Base-by-base conservation (phyloP, 1,140 invertebrate species). In the Oscheius sp. region DNA sequence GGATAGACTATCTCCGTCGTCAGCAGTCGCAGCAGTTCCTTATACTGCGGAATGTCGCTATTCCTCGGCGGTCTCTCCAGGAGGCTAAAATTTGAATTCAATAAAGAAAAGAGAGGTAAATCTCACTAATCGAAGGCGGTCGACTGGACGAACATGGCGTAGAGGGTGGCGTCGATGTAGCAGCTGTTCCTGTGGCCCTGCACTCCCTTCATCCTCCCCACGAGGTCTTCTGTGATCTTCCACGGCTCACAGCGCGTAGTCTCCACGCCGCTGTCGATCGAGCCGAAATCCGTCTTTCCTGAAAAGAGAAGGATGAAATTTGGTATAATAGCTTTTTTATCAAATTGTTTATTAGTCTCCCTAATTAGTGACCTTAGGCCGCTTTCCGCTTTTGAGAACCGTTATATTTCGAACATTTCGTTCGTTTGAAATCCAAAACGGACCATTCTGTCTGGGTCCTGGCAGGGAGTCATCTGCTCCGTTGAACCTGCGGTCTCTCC, bases 1-100 rank as follows among this genome's bases (percentile, higher is more conserved):
- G 94, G 94, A 87, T 97, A 96, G 2, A 98, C 94, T 78, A 97
- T 95, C 85, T 95, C 93, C 85, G 97, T 93, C 68, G 92, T 88
- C 49, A 97, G 86, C 34, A 97, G 91, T 18, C 15, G 29, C 26
- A 74, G 15, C 10, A 80, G 93, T 87, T 94, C 91, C 79, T 90
- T 87, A 85, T 96, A 96, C 79, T 92, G 89, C 3, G 87, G 85
- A 73, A 92, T 92, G 85, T 96, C 94, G 86, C 91, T 87, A 7
- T 86, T 79, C 69, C 88, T 88, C 52, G 88, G 88, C 29, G 90
- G 90, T 72, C 92, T 87, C 82, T 93, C 93, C 36, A 97, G 87
- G 52, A 90, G 85, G 32, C 90, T 91, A 86, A 97, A 95, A 87
- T 97, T 97, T 38, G 31, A 46, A 18, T 1, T 31, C 62, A 31